Evolutionary conservation across 1,140 invertebrate genomes (phyloP).

Genomic region (Ceratitis capitata): DNA sequence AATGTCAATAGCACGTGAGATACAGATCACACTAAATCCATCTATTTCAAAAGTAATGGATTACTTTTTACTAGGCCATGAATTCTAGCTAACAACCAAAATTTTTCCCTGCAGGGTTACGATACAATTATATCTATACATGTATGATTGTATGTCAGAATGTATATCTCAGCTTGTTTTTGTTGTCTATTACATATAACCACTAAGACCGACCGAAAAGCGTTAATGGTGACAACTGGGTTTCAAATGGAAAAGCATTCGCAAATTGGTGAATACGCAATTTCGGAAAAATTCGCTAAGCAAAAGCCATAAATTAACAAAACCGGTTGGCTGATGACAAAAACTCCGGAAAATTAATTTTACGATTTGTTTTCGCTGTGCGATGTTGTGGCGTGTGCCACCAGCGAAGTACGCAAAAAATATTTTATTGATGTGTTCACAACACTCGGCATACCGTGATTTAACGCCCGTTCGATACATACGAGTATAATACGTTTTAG

Average conservation of each 20-base stretch:
- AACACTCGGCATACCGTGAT: background rate
- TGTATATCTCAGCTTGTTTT: too few relatives aligned
- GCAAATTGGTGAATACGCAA: background rate
- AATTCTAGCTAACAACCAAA: too few relatives aligned
- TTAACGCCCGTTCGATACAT: background rate
- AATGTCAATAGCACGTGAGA: too few relatives aligned
- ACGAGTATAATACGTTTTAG: background rate
- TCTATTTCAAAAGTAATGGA: too few relatives aligned
- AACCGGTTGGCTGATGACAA: background rate
- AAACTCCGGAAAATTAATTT: background rate
- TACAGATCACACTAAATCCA: too few relatives aligned
- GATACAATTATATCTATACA: too few relatives aligned
- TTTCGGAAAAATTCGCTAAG: background rate
- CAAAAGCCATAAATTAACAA: background rate
- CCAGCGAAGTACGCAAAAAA: background rate
- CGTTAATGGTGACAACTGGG: background rate
- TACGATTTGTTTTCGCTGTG: background rate
- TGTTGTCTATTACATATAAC: background rate
- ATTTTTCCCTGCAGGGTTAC: too few relatives aligned
- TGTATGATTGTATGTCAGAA: background rate
- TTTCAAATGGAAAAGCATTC: background rate
- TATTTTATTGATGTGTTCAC: background rate
- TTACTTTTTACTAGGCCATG: too few relatives aligned
- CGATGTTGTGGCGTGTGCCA: background rate
- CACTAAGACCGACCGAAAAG: background rate